These are phyloP conservation scores for Leptura quadrifasciata DNA, from an alignment of 2,888 invertebrate species.

Conservation along the genomic window DNA sequence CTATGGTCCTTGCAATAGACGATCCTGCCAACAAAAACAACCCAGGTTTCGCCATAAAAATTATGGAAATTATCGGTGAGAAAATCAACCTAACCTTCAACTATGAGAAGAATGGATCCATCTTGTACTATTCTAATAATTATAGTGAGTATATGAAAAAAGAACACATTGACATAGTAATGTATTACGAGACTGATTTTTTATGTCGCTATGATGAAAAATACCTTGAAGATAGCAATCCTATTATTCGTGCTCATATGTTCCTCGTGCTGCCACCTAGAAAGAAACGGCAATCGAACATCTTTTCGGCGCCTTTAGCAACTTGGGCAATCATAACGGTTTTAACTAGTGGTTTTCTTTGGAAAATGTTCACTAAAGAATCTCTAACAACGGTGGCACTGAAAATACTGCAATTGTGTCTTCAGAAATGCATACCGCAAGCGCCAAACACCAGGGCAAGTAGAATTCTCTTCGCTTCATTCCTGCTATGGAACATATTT, in stretches of 20 bases:
- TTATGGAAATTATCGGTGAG: background rate
- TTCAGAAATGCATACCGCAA: background rate
- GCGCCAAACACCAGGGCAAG: background rate
- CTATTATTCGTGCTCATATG: background rate
- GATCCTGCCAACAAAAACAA: constrained; percentile 3
- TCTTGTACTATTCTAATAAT: background rate
- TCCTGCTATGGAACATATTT: background rate
- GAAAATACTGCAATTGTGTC: background rate
- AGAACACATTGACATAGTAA: background rate
- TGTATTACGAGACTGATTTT: background rate
- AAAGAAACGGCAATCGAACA: background rate
- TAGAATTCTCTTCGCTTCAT: background rate
- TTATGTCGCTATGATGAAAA: background rate
- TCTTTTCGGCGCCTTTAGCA: background rate
- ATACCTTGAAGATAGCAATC: background rate
- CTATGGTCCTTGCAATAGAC: background rate
- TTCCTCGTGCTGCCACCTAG: constrained; percentile 4
- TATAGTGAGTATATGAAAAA: background rate
- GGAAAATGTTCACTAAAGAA: background rate
- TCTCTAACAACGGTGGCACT: background rate
- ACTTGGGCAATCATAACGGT: background rate
- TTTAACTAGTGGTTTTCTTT: background rate
- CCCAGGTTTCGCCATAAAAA: background rate
- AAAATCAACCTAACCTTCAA: too few relatives aligned
- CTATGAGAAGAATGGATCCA: too few relatives aligned